Conservation (phyloP, 2,797 vertebrate species). For the Amniataba percoides region DNA sequence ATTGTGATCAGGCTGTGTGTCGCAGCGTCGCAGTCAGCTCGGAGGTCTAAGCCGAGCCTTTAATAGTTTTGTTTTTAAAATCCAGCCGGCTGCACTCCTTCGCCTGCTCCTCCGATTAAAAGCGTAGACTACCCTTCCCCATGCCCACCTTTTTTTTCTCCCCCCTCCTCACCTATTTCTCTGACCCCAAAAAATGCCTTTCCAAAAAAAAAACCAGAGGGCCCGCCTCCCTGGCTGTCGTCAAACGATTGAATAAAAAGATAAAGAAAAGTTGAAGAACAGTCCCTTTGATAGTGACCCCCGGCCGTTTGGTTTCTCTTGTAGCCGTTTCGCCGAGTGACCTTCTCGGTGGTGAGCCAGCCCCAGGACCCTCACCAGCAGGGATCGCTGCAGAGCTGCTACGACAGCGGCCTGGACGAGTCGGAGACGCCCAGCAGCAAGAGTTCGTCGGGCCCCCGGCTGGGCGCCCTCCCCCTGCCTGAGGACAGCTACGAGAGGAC, state of each 20-base stretch:
- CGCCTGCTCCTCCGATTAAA: constrained; percentile 2
- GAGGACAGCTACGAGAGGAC: constrained; percentile 99
- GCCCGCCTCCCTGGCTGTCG: constrained; percentile 49
- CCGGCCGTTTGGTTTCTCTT: constrained; percentile 97
- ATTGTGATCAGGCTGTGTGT: constrained; percentile 18
- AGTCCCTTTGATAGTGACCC: constrained; percentile 91
- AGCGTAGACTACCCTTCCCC: constrained; percentile 21
- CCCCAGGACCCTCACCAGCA: constrained; percentile 99
- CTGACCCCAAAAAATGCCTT: constrained; percentile 46
- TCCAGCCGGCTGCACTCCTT: constrained; percentile 6
- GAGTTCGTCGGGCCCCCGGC: constrained; percentile 98
- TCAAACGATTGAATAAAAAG: constrained; percentile 33
- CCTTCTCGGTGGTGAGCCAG: constrained; percentile 99
- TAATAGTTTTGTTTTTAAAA: constrained; percentile 27
- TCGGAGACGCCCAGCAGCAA: constrained; percentile 99
- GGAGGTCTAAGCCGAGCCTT: constrained; percentile 6
- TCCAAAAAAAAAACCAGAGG: constrained; percentile 52
- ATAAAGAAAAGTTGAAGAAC: constrained; percentile 30
- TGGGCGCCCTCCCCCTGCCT: constrained; percentile 98
- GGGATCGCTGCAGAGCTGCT: constrained; percentile 99
- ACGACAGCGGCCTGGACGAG: constrained; percentile 99
- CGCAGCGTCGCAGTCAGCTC: constrained; percentile 14
- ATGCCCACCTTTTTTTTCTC: constrained; percentile 27
- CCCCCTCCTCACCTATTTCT: constrained; percentile 32
- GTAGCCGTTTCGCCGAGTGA: constrained; percentile 99